Conservation (phyloP, 2,113 vertebrate species). For the Shinisaurus crocodilurus region DNA sequence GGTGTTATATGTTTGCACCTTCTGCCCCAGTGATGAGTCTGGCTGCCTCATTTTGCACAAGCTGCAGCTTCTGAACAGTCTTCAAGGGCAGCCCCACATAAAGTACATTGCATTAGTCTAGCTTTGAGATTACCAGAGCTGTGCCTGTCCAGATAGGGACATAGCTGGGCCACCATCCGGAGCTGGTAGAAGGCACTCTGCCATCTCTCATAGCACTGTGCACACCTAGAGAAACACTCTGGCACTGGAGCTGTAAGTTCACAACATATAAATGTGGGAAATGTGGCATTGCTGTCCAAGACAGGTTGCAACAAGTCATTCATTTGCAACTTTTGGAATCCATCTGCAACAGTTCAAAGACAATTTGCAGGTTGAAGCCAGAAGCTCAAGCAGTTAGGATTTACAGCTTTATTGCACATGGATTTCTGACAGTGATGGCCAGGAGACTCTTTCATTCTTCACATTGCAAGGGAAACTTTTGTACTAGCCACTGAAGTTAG, state of each 20-base stretch:
- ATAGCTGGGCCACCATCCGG: too few relatives aligned
- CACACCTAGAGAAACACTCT: neutral
- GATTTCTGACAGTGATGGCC: neutral
- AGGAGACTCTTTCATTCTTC: neutral
- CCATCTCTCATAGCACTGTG: too few relatives aligned
- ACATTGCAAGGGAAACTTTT: neutral
- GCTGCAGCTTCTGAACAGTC: too few relatives aligned
- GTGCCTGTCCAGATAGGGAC: too few relatives aligned
- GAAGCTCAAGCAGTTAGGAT: neutral
- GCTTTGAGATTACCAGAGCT: too few relatives aligned
- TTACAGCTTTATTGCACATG: conserved; percentile 11
- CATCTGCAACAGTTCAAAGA: neutral
- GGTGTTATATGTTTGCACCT: too few relatives aligned
- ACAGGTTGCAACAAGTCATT: conserved; percentile 27
- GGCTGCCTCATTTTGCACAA: too few relatives aligned
- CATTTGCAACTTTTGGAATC: conserved; percentile 25
- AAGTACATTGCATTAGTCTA: too few relatives aligned
- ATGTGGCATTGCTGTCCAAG: conserved; percentile 24
- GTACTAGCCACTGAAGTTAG: neutral
- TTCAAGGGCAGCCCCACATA: too few relatives aligned
- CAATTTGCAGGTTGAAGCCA: conserved; percentile 18
- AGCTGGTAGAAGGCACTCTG: too few relatives aligned
- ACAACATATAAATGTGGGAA: conserved; percentile 4
- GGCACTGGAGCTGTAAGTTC: neutral
- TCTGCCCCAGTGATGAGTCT: too few relatives aligned